A percentile compares a stretch with the other conserved stretches of the same genome.
phyloP scores from a whole-genome alignment of 1,140 invertebrate species.

The Zaprionus inermis region DNA sequence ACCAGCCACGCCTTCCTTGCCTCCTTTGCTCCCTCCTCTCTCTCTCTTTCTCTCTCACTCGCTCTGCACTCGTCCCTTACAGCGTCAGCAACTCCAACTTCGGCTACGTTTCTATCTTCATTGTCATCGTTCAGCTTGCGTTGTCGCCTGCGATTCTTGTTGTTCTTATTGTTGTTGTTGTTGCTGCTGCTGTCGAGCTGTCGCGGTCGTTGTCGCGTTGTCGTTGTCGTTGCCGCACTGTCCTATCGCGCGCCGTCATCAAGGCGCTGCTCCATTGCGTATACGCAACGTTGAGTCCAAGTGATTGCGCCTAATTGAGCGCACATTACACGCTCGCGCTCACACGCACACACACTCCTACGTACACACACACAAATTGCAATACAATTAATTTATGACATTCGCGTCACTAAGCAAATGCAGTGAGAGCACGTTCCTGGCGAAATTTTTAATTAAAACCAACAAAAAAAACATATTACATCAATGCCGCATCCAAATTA shows the following conservation, averaged over 20 bases:
- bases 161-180: conserved; percentile 14
- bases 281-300: conserved; percentile 62
- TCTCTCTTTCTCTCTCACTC: not conserved
- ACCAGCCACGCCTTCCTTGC: conserved; percentile 36
- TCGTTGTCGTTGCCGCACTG: conserved; percentile 11
- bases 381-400: conserved; percentile 79
- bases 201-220: conserved; percentile 8
- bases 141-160: conserved; percentile 5
- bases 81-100: not conserved
- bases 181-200: conserved; percentile 8
- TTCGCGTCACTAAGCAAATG: conserved; percentile 53
- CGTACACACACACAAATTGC: conserved; percentile 49
- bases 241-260: conserved; percentile 70
- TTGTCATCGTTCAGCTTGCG: conserved; percentile 46
- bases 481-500: conserved; percentile 61
- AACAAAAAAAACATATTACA: conserved; percentile 66
- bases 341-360: not conserved
- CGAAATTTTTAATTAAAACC: conserved; percentile 72
- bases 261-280: conserved; percentile 74
- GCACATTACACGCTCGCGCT: conserved; percentile 36
- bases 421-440: conserved; percentile 53
- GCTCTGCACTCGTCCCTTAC: not conserved
- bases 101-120: conserved; percentile 42
- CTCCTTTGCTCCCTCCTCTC: conserved; percentile 1
- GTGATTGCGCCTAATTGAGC: conserved; percentile 56